A percentile compares a stretch with the other conserved stretches of the same genome.
Conservation (phyloP, 92 coral and sea anemone species). For the Metridium senile region DNA sequence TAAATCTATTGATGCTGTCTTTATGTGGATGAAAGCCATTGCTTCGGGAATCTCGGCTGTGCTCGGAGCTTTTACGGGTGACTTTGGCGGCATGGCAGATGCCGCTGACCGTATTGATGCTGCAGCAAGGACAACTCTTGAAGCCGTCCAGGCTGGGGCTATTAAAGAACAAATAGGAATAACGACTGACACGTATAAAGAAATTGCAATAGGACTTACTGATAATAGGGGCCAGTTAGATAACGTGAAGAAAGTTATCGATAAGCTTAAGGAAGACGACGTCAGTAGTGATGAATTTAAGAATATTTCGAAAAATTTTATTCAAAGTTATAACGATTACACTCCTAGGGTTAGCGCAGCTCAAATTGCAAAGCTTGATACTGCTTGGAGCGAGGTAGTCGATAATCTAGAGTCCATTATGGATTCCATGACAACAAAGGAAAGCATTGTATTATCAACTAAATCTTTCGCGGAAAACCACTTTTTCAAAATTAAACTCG, state of each 20-base stretch:
- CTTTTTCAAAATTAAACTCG: slow-evolving; percentile 48
- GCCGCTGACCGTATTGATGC: slow-evolving; percentile 41
- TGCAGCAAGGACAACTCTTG: slow-evolving; percentile 36
- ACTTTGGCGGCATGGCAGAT: slow-evolving; percentile 45
- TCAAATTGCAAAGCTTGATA: slow-evolving; percentile 52
- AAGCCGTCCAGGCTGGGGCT: slow-evolving; percentile 37
- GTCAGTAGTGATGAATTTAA: slow-evolving; percentile 35
- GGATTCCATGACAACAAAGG: slow-evolving; percentile 42
- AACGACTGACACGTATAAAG: slow-evolving; percentile 16
- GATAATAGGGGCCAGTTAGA: slow-evolving; percentile 32
- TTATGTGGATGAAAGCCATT: slow-evolving; percentile 52
- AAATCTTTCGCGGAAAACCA: slow-evolving; percentile 29
- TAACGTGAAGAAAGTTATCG: slow-evolving; percentile 30
- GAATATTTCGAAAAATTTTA: slow-evolving; percentile 24
- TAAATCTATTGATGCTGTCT: slow-evolving; percentile 42
- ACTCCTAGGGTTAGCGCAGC: slow-evolving; percentile 48
- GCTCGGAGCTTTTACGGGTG: slow-evolving; percentile 25
- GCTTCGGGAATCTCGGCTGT: slow-evolving; percentile 38
- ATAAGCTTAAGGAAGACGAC: slow-evolving; percentile 39
- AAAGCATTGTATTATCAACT: slow-evolving; percentile 29
- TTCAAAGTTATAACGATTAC: slow-evolving; percentile 47
- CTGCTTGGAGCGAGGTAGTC: slow-evolving; percentile 49
- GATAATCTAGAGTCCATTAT: slow-evolving; percentile 39
- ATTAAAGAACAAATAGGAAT: slow-evolving; percentile 23
- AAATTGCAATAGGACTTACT: slow-evolving; percentile 17